These are phyloP conservation scores for Amorpha juglandis DNA, from an alignment of 2,888 invertebrate genomes.

Conservation along the genomic window DNA sequence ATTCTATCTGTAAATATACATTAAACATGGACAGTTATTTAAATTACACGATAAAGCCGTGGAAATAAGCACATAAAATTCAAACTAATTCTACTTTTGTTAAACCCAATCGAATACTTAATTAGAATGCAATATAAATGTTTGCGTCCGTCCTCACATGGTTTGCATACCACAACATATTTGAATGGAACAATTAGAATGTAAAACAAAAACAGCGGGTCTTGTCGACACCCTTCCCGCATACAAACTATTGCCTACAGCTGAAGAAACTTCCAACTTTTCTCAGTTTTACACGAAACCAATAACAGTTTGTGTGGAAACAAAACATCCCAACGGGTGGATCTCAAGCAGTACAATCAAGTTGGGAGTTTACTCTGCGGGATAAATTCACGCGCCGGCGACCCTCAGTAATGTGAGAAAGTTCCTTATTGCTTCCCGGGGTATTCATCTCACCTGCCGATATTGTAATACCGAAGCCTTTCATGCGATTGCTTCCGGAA, in stretches of 20 bases:
- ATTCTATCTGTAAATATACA: too few relatives aligned
- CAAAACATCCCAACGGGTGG: constrained; percentile 43
- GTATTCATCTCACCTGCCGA: constrained; percentile 58
- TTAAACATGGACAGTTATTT: too few relatives aligned
- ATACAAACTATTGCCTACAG: constrained; percentile 23
- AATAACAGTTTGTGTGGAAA: constrained; percentile 55
- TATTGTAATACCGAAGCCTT: constrained; percentile 50
- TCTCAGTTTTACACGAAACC: constrained; percentile 44
- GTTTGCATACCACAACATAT: neutral
- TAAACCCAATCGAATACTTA: constrained; percentile 8
- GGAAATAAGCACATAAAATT: neutral
- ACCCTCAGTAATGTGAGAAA: constrained; percentile 48
- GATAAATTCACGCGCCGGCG: constrained; percentile 39
- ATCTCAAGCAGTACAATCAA: constrained; percentile 50
- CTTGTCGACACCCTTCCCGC: neutral
- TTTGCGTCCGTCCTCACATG: neutral
- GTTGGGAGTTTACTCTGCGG: constrained; percentile 44
- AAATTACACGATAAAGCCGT: neutral
- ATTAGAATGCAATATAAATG: constrained; percentile 21
- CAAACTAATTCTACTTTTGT: neutral
- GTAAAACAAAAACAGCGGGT: neutral
- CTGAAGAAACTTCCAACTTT: constrained; percentile 38
- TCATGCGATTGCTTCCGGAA: constrained; percentile 44
- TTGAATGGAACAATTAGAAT: neutral
- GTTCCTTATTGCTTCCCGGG: constrained; percentile 61